These are phyloP conservation scores for Stictonetta naevosa DNA, from an alignment of 2,113 vertebrate species.

Conservation along the genomic window DNA sequence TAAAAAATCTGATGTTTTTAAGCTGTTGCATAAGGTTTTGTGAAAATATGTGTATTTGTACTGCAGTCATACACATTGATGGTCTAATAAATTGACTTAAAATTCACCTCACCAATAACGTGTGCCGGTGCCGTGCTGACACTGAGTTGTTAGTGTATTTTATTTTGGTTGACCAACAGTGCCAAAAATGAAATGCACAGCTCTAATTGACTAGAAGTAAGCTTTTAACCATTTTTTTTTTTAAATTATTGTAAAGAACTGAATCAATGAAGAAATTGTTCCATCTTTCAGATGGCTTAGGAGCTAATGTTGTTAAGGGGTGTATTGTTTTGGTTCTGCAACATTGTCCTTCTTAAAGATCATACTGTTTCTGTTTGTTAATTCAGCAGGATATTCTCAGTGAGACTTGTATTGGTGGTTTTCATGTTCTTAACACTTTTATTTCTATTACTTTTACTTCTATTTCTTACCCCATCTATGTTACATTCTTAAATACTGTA, in stretches of 20 bases:
- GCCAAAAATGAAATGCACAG: background rate
- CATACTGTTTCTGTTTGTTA: background rate
- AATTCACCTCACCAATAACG: background rate
- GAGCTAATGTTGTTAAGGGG: background rate
- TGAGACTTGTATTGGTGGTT: background rate
- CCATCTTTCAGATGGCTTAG: background rate
- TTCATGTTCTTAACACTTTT: background rate
- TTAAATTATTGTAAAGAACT: background rate
- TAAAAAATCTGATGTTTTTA: background rate
- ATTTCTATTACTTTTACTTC: no score
- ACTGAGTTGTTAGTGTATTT: background rate
- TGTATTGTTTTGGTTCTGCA: background rate
- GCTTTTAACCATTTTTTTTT: background rate
- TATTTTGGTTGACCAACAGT: background rate
- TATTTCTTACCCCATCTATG: background rate
- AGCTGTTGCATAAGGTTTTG: background rate
- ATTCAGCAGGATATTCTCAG: background rate
- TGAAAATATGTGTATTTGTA: background rate
- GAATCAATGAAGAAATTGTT: background rate
- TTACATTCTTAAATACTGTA: background rate
- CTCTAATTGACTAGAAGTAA: background rate
- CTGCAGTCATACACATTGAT: background rate
- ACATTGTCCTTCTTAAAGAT: background rate
- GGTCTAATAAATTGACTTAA: background rate
- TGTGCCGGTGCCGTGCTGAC: background rate